Evolutionary conservation across 1,140 invertebrate species (phyloP).

Genomic region (Leptinotarsa undecemlineata): DNA sequence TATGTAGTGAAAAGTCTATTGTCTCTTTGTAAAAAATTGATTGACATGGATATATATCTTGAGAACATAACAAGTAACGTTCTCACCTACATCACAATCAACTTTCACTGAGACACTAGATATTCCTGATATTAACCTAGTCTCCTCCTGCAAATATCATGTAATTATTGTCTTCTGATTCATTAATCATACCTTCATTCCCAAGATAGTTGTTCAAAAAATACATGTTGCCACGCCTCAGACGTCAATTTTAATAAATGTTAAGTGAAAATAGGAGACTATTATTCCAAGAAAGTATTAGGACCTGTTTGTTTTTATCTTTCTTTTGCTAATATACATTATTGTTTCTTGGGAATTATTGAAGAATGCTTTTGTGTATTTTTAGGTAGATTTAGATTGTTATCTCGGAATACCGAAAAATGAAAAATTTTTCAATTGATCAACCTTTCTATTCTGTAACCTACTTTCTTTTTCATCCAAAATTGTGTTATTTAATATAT

Average conservation of each 20-base stretch:
- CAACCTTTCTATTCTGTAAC: no score
- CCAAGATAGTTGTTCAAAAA: not conserved
- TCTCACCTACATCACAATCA: not conserved
- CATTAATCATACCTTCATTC: slow-evolving; percentile 4
- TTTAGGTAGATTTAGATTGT: no score
- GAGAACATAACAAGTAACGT: not conserved
- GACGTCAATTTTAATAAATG: not conserved
- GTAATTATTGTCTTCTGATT: not conserved
- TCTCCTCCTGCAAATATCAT: slow-evolving; percentile 11
- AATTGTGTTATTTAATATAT: no score
- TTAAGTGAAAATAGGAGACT: not conserved
- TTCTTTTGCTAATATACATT: not conserved
- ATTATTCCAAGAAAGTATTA: not conserved
- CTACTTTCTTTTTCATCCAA: no score
- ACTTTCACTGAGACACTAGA: slow-evolving; percentile 68
- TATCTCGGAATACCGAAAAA: no score
- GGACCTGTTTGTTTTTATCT: not conserved
- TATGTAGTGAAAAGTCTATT: no score
- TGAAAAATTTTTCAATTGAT: no score
- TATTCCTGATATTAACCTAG: slow-evolving; percentile 86
- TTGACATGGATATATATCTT: not conserved
- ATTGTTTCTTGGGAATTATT: no score
- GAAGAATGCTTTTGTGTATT: no score
- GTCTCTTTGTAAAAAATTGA: not conserved
- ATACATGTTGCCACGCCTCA: not conserved